Evolutionary conservation across 2,888 invertebrate genomes (phyloP).

Genomic region (Torymus auratus): DNA sequence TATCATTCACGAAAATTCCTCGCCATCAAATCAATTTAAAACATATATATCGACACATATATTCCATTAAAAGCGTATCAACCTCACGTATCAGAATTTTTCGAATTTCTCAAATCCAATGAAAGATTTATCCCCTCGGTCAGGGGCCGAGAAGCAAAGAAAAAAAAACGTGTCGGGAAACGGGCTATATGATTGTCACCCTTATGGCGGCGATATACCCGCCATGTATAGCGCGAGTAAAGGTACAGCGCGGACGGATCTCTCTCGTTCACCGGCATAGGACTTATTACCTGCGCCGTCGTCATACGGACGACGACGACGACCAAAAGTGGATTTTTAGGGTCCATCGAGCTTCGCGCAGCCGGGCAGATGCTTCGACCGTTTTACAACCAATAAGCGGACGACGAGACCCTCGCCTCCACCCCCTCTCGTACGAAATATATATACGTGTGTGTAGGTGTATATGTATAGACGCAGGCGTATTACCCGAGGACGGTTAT

Average conservation of each 20-base stretch:
- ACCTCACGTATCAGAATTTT: neutral
- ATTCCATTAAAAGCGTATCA: too few relatives aligned
- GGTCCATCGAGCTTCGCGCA: constrained; percentile 66
- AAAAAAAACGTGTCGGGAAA: constrained; percentile 7
- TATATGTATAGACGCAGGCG: too few relatives aligned
- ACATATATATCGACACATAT: too few relatives aligned
- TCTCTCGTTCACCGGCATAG: constrained; percentile 9
- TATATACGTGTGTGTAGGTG: too few relatives aligned
- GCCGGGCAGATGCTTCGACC: constrained; percentile 66
- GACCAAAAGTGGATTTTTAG: constrained; percentile 67
- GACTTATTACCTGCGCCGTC: constrained; percentile 63
- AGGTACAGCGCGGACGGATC: neutral
- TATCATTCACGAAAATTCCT: neutral
- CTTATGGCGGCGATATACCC: constrained; percentile 45
- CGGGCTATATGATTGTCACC: constrained; percentile 45
- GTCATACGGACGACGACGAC: constrained; percentile 45
- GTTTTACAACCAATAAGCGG: constrained; percentile 71
- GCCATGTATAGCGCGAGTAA: neutral
- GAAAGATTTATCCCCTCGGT: constrained; percentile 33
- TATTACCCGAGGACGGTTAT: neutral
- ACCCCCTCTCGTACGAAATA: neutral
- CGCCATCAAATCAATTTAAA: too few relatives aligned
- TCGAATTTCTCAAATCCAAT: constrained; percentile 7
- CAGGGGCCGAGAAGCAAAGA: neutral
- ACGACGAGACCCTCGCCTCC: constrained; percentile 4